Base-by-base conservation (phyloP, 2,888 invertebrate species). In the Cabera pusaria region DNA sequence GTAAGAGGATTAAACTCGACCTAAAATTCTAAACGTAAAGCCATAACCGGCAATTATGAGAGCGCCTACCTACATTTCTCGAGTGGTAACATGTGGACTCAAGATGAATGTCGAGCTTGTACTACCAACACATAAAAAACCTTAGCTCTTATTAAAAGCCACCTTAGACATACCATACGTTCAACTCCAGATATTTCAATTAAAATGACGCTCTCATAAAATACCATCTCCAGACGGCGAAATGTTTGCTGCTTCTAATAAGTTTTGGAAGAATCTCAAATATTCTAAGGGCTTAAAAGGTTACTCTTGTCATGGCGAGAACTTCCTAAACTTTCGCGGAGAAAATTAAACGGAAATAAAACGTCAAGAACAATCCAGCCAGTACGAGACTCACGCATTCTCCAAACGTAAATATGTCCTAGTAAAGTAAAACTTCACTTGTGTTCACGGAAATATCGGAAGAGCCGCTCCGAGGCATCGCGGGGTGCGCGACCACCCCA, bases 401-500 rank as follows among this genome's bases (percentile, higher is more conserved):
- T 54, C 64, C 52, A 32, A 16, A 22, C 2, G 49, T 40, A 60
- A 50, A 42, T 56, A 19, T 32, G 47, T 47, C 44, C 49, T 52
- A 49, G 34, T 43, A 45, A 57, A 56, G 52, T 48, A 59, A 71
- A 78, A 80, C 76, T 80, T 80, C 77, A 79, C 81, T 71, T 49
- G 40, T 55, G 55, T 49, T 49, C 54, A 56, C 60, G 62, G 61
- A 53, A 60, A 52, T 58, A 51, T 58, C 65, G 69, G 38, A 59
- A 59, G 44, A 55, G 59, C 67, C 62, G 68, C 56, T 52, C 9
- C 47, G 57, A 57, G 67, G 59, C 70, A 68, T 66, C 59, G 65
- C 69, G 70, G 42, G 54, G 56, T 69, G 59, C 61, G 63, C 85
- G 64, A 72, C 81, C 75, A 69, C 67, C 82, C 84, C 77, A 60